A percentile compares a stretch with the other conserved stretches of the same genome.
phyloP scores from a whole-genome alignment of 2,888 invertebrate genomes.

The Troilus luridus region DNA sequence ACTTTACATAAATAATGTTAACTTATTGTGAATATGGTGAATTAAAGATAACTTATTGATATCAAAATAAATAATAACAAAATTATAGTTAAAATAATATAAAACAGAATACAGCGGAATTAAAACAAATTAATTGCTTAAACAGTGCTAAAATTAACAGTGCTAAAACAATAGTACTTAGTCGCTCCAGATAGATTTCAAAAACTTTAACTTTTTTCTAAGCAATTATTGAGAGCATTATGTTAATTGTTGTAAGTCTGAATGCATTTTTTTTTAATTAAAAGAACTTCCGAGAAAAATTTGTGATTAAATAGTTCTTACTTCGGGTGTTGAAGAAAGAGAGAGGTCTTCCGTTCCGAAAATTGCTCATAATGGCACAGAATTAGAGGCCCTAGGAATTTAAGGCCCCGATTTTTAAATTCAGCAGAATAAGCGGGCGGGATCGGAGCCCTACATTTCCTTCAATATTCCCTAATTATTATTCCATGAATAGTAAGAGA shows the following conservation, averaged over 20 bases:
- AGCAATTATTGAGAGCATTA: background rate
- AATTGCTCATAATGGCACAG: background rate
- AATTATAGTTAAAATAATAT: no score
- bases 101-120: no score
- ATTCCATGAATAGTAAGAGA: constrained; percentile 40
- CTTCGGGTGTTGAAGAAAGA: background rate
- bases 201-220: no score
- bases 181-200: no score
- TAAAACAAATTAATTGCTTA: no score
- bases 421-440: background rate
- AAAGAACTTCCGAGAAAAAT: background rate
- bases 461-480: constrained; percentile 31
- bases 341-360: background rate
- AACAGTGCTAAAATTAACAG: no score
- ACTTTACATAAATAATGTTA: no score
- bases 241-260: background rate
- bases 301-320: background rate
- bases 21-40: no score
- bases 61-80: no score
- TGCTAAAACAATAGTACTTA: no score
- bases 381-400: background rate
- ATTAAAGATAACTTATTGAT: no score
- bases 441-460: constrained; percentile 18
- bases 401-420: background rate
- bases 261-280: background rate